A percentile compares a stretch with the other conserved stretches of the same genome.
phyloP scores from a whole-genome alignment of 2,888 invertebrate species.

The Synergus umbraculus region DNA sequence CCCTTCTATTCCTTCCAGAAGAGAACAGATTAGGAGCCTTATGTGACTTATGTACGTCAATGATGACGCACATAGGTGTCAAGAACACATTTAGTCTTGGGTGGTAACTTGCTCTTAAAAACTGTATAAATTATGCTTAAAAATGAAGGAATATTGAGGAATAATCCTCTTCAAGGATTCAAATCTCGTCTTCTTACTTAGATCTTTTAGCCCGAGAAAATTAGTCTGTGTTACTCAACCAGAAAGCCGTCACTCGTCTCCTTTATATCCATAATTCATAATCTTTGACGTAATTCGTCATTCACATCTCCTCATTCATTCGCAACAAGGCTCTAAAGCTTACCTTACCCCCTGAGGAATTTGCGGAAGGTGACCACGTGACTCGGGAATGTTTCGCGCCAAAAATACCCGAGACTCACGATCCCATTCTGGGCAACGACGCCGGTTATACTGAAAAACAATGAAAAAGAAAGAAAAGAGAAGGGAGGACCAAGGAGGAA shows the following conservation, averaged over 20 bases:
- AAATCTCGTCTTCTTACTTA: no score
- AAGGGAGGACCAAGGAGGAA: constrained; percentile 2
- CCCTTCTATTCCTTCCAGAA: background rate
- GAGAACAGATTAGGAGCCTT: background rate
- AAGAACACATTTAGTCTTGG: no score
- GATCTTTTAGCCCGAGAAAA: no score
- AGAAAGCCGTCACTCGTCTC: background rate
- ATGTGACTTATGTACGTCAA: no score
- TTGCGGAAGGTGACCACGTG: constrained; percentile 20
- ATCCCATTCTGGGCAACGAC: constrained; percentile 10
- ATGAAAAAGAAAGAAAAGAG: constrained; percentile 21
- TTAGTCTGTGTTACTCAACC: background rate
- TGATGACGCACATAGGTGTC: no score
- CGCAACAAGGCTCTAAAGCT: background rate
- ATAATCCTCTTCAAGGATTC: no score
- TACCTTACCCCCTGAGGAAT: background rate
- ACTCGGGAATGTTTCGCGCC: constrained; percentile 28
- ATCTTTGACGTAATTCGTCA: background rate
- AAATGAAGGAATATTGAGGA: no score
- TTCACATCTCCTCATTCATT: constrained; percentile 12
- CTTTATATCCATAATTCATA: background rate
- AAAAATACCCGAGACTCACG: background rate
- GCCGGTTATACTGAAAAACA: constrained; percentile 3
- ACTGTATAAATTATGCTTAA: no score
- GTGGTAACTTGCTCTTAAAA: no score